Conservation (phyloP, 2,797 vertebrate genomes). For the Chloroceryle inda region DNA sequence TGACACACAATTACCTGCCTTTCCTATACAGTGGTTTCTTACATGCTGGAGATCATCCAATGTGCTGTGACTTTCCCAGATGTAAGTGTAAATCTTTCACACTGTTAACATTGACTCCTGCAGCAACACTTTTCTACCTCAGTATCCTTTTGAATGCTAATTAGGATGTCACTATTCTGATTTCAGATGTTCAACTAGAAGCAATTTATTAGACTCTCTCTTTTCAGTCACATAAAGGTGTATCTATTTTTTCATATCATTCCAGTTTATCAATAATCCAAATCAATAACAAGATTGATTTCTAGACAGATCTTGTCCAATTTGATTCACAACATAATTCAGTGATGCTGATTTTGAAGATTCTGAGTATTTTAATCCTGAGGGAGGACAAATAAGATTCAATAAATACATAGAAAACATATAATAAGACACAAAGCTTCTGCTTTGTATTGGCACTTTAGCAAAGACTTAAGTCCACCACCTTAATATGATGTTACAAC, state of each 20-base stretch:
- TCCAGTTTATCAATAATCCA: neutral
- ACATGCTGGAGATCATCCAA: constrained; percentile 50
- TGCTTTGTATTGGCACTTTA: neutral
- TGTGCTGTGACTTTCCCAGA: constrained; percentile 2
- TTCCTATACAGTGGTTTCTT: neutral
- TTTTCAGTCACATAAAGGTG: neutral
- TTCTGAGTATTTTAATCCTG: neutral
- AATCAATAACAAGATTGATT: neutral
- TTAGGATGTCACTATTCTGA: neutral
- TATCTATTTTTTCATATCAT: neutral
- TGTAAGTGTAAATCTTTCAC: constrained; percentile 48
- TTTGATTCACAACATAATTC: neutral
- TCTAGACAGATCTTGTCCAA: neutral
- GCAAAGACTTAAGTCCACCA: neutral
- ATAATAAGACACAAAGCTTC: neutral
- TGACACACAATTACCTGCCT: constrained; percentile 12
- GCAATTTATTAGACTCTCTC: neutral
- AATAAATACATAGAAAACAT: neutral
- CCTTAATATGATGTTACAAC: neutral
- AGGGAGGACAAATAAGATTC: neutral
- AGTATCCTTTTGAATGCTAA: constrained; percentile 17
- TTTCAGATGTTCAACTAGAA: constrained; percentile 3
- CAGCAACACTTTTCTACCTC: neutral
- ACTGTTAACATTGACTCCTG: constrained; percentile 18
- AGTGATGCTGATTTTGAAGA: neutral